A percentile compares a stretch with the other conserved stretches of the same genome.
Conservation (phyloP, 1,140 invertebrate species). For the Solen grandis region DNA sequence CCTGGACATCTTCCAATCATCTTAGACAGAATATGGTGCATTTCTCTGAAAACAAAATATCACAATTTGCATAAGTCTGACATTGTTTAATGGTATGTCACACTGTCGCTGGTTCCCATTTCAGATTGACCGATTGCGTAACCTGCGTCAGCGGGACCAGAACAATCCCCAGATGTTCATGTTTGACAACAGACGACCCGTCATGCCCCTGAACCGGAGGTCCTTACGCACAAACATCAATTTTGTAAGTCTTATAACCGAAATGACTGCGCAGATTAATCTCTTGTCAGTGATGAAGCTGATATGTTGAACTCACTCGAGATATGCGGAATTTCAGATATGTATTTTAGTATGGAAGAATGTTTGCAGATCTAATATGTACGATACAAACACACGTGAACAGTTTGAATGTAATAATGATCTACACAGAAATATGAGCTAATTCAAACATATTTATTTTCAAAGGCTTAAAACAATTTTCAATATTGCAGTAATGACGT, state of each 20-base stretch:
- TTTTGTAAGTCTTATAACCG: slow-evolving; percentile 83
- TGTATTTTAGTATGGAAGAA: neutral
- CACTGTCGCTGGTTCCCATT: too few relatives aligned
- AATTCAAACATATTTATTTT: too few relatives aligned
- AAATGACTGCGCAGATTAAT: neutral
- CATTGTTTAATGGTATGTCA: too few relatives aligned
- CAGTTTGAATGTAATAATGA: neutral
- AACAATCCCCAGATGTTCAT: slow-evolving; percentile 89
- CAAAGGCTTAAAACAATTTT: too few relatives aligned
- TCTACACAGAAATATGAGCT: neutral
- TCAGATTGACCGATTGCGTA: slow-evolving; percentile 54
- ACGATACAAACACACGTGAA: neutral
- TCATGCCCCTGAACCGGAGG: slow-evolving; percentile 93
- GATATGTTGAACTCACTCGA: too few relatives aligned
- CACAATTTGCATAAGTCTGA: too few relatives aligned
- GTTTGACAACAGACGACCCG: slow-evolving; percentile 95
- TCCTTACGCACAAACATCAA: slow-evolving; percentile 97
- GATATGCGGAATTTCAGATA: neutral
- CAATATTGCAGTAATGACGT: too few relatives aligned
- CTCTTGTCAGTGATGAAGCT: neutral
- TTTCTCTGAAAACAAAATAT: too few relatives aligned
- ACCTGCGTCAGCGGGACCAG: slow-evolving; percentile 43
- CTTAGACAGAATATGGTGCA: too few relatives aligned
- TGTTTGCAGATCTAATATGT: neutral
- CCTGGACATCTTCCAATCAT: too few relatives aligned